Evolutionary conservation across 1,140 invertebrate genomes (phyloP), one percentile per base, ranked within the genome.

Genomic region (Macrostomum lignano): DNA sequence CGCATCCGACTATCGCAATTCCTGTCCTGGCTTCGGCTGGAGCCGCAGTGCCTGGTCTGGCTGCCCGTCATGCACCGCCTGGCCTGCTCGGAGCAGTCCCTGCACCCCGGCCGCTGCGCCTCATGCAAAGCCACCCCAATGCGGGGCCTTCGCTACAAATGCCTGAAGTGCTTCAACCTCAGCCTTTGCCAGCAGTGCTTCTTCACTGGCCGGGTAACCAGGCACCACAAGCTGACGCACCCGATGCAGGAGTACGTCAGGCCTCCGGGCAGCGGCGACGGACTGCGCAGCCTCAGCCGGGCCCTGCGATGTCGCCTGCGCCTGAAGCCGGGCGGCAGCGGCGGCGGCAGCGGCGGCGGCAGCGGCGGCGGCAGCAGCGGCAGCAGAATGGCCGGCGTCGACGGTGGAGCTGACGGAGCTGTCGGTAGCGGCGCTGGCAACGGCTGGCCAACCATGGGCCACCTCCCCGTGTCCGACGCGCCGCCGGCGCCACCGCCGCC

Each of bases 131-230:
- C 81, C 46, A 91, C 82, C 60, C 91, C 91, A 9, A 93, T 98
- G 40, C 65, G 84, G 38, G 88, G 84, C 21, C 74, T 94, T 48
- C 71, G 75, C 68, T 94, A 94, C 60, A 74, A 82, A 17, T 98
- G 91, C 61, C 64, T 96, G 42, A 88, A 88, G 53, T 96, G 88
- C 60, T 94, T 98, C 64, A 96, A 93, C 59, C 93, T 91, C 57
- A 86, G 96, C 61, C 82, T 98, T 71, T 98, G 91, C 62, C 88
- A 98, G 64, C 74, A 71, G 41, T 98, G 91, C 61, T 98, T 98
- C 69, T 96, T 96, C 65, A 77, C 74, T 44, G 88, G 86, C 17
- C 67, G 74, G 29, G 78, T 81, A 49, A 74, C 78, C 1, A 96
- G 94, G 64, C 81, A 77, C 53, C 88, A 96, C 54, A 96, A 94